These are phyloP conservation scores for Neolamprologus variostigma DNA, from an alignment of 2,113 vertebrate genomes.

Conservation along the genomic window DNA sequence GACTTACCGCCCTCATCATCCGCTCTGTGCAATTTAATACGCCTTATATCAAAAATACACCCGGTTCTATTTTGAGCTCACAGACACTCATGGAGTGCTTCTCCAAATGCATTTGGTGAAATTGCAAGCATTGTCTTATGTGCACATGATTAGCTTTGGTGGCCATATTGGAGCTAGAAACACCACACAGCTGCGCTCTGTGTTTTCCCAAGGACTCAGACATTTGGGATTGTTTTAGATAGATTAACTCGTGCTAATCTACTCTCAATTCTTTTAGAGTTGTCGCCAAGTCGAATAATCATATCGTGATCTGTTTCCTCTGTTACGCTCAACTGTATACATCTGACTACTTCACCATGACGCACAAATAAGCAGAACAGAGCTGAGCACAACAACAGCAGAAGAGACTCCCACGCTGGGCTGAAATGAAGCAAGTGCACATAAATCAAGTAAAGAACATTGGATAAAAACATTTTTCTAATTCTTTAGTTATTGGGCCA, in stretches of 20 bases:
- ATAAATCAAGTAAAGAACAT: not conserved
- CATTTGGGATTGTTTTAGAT: not conserved
- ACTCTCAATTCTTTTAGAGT: not conserved
- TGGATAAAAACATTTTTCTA: not conserved
- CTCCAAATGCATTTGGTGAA: not conserved
- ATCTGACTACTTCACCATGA: not conserved
- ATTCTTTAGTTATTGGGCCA: not conserved
- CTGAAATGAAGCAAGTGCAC: not conserved
- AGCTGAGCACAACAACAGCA: not conserved
- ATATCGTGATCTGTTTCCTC: not conserved
- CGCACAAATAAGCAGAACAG: not conserved
- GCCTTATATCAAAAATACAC: not conserved
- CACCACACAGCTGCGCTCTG: not conserved
- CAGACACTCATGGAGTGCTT: not conserved
- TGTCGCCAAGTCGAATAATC: not conserved
- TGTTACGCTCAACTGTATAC: not conserved
- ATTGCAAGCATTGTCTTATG: not conserved
- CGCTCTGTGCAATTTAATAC: not conserved
- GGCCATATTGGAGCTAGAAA: not conserved
- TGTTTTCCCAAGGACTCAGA: not conserved
- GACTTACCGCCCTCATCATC: not conserved
- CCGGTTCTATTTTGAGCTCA: not conserved
- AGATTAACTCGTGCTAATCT: not conserved
- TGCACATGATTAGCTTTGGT: not conserved
- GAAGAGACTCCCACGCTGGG: not conserved